These are phyloP conservation scores for Gymnarchus niloticus DNA, from an alignment of 2,113 vertebrate species.

Conservation along the genomic window DNA sequence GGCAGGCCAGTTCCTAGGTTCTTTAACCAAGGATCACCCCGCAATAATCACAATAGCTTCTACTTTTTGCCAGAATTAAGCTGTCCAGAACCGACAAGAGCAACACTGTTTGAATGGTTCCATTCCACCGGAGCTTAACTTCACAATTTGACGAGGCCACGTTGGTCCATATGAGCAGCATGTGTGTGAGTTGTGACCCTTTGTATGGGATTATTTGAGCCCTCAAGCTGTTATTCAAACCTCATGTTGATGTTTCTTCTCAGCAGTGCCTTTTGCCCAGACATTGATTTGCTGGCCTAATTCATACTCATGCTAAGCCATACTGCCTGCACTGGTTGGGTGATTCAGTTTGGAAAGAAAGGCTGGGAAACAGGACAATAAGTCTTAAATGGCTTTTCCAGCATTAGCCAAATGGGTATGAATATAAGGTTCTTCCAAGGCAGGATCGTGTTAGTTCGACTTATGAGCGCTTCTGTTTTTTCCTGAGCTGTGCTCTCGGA, in stretches of 20 bases:
- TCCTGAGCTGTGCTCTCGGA: background rate
- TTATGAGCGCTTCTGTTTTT: background rate
- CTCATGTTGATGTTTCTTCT: background rate
- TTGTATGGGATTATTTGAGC: too few species aligned
- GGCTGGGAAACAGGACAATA: constrained; percentile 23
- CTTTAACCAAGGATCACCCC: background rate
- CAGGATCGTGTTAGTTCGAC: background rate
- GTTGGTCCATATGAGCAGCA: background rate
- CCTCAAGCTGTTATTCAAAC: background rate
- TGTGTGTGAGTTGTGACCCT: background rate
- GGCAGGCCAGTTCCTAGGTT: background rate
- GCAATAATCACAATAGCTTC: background rate
- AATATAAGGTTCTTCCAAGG: constrained; percentile 22
- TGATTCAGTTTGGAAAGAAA: background rate
- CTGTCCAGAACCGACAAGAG: background rate
- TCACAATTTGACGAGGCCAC: background rate
- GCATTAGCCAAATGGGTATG: constrained; percentile 23
- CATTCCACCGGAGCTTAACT: background rate
- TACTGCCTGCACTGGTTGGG: background rate
- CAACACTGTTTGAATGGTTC: background rate
- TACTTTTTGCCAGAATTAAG: background rate
- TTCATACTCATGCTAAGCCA: background rate
- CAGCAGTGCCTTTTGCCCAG: too few species aligned
- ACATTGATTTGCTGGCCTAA: background rate
- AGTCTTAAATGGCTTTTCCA: constrained; percentile 25